Percentiles rank a stretch among this genome's conserved stretches.
These are phyloP conservation scores for Camponotus pennsylvanicus DNA, from an alignment of 1,140 invertebrate genomes.

Conservation along the genomic window DNA sequence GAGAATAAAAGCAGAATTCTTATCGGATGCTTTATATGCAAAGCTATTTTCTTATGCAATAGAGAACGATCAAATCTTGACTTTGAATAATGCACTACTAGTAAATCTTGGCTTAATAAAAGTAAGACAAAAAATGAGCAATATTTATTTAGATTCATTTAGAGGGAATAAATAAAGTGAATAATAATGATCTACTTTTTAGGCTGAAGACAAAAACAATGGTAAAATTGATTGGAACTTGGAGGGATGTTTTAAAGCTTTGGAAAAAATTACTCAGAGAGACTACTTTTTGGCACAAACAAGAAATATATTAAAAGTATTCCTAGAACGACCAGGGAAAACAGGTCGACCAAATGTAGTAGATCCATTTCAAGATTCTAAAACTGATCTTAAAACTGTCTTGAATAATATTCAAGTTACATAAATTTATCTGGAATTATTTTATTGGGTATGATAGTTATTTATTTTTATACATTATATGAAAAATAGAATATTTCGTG, in stretches of 20 bases:
- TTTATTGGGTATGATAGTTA: slow-evolving; percentile 40
- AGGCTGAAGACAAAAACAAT: slow-evolving; percentile 88
- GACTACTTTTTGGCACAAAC: slow-evolving; percentile 87
- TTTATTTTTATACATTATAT: slow-evolving; percentile 68
- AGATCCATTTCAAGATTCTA: slow-evolving; percentile 82
- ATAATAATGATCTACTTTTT: slow-evolving; percentile 69
- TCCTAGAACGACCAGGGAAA: slow-evolving; percentile 86
- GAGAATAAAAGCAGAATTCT: slow-evolving; percentile 85
- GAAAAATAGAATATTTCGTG: slow-evolving; percentile 41
- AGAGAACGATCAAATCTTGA: slow-evolving; percentile 84
- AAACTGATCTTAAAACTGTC: slow-evolving; percentile 78
- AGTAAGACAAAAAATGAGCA: slow-evolving; percentile 80
- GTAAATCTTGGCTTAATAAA: slow-evolving; percentile 91
- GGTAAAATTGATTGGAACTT: slow-evolving; percentile 87
- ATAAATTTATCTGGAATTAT: slow-evolving; percentile 69
- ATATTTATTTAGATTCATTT: slow-evolving; percentile 10
- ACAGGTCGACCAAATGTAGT: slow-evolving; percentile 73
- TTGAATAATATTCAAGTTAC: slow-evolving; percentile 73
- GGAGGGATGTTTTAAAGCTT: slow-evolving; percentile 87
- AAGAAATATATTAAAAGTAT: slow-evolving; percentile 87
- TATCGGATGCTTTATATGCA: slow-evolving; percentile 87
- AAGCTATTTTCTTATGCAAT: slow-evolving; percentile 88
- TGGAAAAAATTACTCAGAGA: slow-evolving; percentile 86
- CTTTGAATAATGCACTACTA: slow-evolving; percentile 89
- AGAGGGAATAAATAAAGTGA: background rate